Evolutionary conservation across 1,140 invertebrate genomes (phyloP), one percentile per base, ranked within the genome.

Genomic region (Tetramorium simillimum): DNA sequence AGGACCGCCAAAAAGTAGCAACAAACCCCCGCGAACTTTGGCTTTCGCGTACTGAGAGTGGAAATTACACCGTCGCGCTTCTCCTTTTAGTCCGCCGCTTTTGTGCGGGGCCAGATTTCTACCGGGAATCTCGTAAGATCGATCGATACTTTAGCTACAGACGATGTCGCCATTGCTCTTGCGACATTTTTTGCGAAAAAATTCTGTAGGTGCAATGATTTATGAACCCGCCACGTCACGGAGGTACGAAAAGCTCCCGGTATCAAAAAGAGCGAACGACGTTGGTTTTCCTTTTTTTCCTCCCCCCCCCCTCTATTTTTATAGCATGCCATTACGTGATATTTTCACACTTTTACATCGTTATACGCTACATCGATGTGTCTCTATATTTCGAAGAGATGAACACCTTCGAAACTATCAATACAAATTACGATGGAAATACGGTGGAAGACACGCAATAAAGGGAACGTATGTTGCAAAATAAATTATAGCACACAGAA

Each of bases 161-260:
- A 46, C 49, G 65, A 12, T 80, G 58, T 37, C 78, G 72, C 62
- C 73, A 63, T 78, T 85, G 72, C 72, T 85, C 75, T 67, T 65
- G 33, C 37, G 67, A 21, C 28, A 51, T 60, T 60, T 81, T 84
- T 84, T 73, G 69, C 62, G 84, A 78, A 76, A 78, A 78, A 85
- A 85, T 85, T 85, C 84, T 85, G 46, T 78, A 85, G 72, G 84
- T 78, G 84, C 75, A 85, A 85, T 85, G 84, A 85, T 85, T 85
- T 85, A 85, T 80, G 84, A 85, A 80, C 75, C 75, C 75, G 46
- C n/a, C 84, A 16, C 65, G 85, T 82, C 78, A 82, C 78, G 78
- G 67, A 62, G 56, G 77, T 84, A 70, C 78, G 76, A 67, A 84
- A 84, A 82, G 62, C 43, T 84, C 65, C 46, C 18, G 67, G 33